These are phyloP conservation scores for Scleropages formosus DNA, from an alignment of 2,797 vertebrate species.

Conservation along the genomic window DNA sequence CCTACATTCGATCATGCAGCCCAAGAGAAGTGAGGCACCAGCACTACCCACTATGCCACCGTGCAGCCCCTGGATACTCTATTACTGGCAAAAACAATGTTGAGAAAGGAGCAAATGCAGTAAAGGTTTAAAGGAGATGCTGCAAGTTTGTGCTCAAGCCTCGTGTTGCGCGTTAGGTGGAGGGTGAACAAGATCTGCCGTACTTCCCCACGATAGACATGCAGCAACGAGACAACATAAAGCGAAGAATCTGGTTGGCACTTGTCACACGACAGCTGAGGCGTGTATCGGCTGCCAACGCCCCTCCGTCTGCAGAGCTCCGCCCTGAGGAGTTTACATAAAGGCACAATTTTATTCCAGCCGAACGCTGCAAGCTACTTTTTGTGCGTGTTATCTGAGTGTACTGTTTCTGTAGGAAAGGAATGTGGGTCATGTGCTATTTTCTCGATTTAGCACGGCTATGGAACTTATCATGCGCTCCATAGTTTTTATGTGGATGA, in stretches of 20 bases:
- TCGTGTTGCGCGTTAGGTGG: not conserved
- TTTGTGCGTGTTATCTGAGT: not conserved
- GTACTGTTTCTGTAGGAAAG: constrained; percentile 17
- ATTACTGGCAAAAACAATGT: no score
- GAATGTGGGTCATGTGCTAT: constrained; percentile 57
- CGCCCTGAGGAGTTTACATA: not conserved
- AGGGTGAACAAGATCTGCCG: not conserved
- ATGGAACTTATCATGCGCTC: constrained; percentile 32
- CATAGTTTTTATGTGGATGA: constrained; percentile 47
- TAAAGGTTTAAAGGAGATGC: not conserved
- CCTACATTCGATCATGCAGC: no score
- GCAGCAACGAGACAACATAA: no score
- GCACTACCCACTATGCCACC: no score
- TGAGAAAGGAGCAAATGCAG: not conserved
- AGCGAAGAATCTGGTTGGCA: not conserved
- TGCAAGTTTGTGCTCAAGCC: not conserved
- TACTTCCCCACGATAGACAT: no score
- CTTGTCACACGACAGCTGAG: not conserved
- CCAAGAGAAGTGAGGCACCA: no score
- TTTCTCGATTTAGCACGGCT: constrained; percentile 58
- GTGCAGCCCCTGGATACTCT: no score
- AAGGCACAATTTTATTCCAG: not conserved
- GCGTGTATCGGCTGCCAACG: not conserved
- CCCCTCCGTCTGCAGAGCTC: not conserved
- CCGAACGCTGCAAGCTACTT: not conserved